These are phyloP conservation scores for Chelonus formosanus DNA, from an alignment of 2,888 invertebrate species.

Conservation along the genomic window DNA sequence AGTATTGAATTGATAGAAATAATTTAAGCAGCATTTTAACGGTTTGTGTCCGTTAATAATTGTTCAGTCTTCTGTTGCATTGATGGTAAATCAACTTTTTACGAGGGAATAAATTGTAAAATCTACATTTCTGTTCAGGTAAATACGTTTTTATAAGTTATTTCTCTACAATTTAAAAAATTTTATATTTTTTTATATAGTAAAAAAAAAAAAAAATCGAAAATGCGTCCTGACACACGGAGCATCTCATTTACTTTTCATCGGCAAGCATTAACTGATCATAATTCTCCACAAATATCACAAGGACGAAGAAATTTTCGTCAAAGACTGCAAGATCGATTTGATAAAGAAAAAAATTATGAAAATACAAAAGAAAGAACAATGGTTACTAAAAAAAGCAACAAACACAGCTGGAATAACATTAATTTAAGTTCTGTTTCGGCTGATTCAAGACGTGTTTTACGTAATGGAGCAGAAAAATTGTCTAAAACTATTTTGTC, in stretches of 20 bases:
- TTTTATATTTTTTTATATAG: not conserved
- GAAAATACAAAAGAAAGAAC: constrained; percentile 42
- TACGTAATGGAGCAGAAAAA: constrained; percentile 75
- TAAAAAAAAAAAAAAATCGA: too few species aligned
- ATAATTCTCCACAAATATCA: constrained; percentile 48
- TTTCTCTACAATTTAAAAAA: not conserved
- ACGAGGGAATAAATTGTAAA: too few species aligned
- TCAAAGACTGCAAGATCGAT: constrained; percentile 59
- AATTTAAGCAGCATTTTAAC: not conserved
- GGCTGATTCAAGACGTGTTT: constrained; percentile 72
- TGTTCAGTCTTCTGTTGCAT: not conserved
- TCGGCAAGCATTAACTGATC: constrained; percentile 52
- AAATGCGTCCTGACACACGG: constrained; percentile 62
- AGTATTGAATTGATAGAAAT: too few species aligned
- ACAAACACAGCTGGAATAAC: constrained; percentile 57
- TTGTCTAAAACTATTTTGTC: constrained; percentile 74
- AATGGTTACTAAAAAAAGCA: constrained; percentile 44
- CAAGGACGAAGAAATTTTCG: constrained; percentile 52
- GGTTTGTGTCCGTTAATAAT: constrained; percentile 2
- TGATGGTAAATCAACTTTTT: not conserved
- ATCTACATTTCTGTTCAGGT: not conserved
- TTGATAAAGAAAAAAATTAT: constrained; percentile 54
- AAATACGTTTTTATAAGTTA: not conserved
- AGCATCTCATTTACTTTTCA: constrained; percentile 63
- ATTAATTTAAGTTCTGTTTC: constrained; percentile 62